Conservation (phyloP, 1,140 invertebrate species). For the Listronotus bonariensis region DNA sequence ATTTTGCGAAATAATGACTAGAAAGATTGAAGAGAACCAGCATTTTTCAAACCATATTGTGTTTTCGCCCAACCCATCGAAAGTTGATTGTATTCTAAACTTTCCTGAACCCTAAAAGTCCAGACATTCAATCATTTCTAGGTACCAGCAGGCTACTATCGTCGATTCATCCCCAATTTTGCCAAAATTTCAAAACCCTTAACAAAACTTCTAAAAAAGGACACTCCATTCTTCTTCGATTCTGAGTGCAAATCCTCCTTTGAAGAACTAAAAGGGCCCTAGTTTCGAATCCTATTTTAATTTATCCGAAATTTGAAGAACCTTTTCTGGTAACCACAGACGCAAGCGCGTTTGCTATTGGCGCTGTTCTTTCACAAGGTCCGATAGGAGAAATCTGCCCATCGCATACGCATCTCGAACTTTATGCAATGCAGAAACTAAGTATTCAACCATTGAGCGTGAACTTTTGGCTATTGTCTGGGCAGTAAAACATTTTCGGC, state of each 20-base stretch:
- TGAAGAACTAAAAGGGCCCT: conserved; percentile 38
- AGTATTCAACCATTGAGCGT: conserved; percentile 40
- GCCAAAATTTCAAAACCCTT: conserved; percentile 42
- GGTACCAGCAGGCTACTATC: conserved; percentile 44
- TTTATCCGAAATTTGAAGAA: conserved; percentile 51
- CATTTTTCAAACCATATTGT: no score
- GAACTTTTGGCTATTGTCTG: conserved; percentile 41
- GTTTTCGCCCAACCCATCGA: conserved; percentile 42
- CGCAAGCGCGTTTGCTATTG: conserved; percentile 47
- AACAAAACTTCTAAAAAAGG: conserved; percentile 36
- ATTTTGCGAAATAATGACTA: no score
- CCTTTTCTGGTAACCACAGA: conserved; percentile 51
- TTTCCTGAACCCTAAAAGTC: conserved; percentile 40
- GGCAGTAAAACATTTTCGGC: conserved; percentile 32
- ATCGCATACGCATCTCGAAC: conserved; percentile 47
- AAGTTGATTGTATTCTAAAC: conserved; percentile 40
- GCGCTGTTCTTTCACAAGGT: conserved; percentile 48
- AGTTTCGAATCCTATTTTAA: conserved; percentile 32
- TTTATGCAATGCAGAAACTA: conserved; percentile 45
- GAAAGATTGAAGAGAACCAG: no score
- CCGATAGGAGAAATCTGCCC: conserved; percentile 40
- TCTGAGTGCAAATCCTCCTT: conserved; percentile 38
- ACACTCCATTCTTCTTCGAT: conserved; percentile 37
- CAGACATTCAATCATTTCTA: conserved; percentile 46
- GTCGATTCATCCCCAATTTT: conserved; percentile 45